Conservation (phyloP, 2,113 vertebrate genomes). For the Scopus umbretta region DNA sequence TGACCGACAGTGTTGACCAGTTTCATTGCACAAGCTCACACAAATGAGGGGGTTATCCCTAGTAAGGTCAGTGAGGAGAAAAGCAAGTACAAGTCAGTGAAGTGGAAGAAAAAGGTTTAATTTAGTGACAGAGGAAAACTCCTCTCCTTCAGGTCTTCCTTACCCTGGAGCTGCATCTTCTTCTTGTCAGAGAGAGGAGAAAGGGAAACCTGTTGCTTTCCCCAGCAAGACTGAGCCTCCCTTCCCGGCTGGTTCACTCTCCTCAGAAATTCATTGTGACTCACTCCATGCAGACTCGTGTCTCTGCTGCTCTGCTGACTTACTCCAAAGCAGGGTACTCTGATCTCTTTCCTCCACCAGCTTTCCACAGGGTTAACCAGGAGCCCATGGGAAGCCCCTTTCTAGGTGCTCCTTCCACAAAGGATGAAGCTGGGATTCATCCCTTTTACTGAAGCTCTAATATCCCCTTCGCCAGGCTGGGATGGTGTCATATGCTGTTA, state of each 20-base stretch:
- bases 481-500: neutral
- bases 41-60: neutral
- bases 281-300: neutral
- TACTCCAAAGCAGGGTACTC: neutral
- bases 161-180: neutral
- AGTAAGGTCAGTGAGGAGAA: neutral
- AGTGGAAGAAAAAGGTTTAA: neutral
- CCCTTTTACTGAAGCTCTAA: neutral
- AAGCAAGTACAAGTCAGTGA: neutral
- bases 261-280: neutral
- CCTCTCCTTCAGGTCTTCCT: neutral
- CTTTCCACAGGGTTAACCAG: neutral
- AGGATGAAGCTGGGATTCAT: neutral
- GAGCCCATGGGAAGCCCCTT: neutral
- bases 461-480: neutral
- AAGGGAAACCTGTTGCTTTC: neutral
- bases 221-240: neutral
- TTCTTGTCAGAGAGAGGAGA: neutral
- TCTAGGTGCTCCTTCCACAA: neutral
- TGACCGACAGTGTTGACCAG: neutral
- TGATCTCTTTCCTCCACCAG: neutral
- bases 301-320: neutral
- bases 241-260: neutral
- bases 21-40: neutral
- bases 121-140: neutral